These are phyloP conservation scores for Poeciliopsis presidionis DNA, from an alignment of 2,797 vertebrate species.

Conservation along the genomic window DNA sequence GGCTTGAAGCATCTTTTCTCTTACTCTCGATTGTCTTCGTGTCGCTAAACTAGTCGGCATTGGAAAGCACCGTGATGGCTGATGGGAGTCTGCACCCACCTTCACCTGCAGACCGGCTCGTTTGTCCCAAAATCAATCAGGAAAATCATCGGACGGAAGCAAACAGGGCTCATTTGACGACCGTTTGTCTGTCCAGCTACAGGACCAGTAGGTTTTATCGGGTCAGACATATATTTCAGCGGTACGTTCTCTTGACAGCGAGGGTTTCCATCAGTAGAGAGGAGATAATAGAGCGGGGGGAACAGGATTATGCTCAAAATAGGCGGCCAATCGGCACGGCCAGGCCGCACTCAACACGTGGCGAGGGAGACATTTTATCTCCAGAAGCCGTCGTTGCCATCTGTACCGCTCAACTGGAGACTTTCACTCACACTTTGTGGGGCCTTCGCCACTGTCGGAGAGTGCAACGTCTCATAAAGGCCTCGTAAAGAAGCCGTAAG, in stretches of 20 bases:
- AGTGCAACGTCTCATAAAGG: slow-evolving; percentile 44
- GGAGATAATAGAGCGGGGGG: neutral
- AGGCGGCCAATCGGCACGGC: neutral
- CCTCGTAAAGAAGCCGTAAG: slow-evolving; percentile 25
- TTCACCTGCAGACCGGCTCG: neutral
- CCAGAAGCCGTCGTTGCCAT: slow-evolving; percentile 1
- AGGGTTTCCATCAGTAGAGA: neutral
- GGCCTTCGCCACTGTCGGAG: slow-evolving; percentile 45
- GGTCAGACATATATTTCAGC: neutral
- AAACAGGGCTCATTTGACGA: neutral
- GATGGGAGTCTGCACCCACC: neutral
- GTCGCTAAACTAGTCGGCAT: neutral
- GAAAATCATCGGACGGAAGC: neutral
- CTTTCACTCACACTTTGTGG: slow-evolving; percentile 32
- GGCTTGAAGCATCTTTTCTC: neutral
- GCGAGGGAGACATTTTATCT: slow-evolving; percentile 9
- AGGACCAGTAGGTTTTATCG: neutral
- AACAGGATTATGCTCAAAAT: neutral
- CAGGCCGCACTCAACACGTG: neutral
- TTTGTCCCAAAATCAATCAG: neutral
- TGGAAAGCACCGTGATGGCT: neutral
- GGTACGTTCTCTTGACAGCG: neutral
- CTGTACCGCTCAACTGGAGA: slow-evolving; percentile 18
- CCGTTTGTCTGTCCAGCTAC: neutral
- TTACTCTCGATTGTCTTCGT: slow-evolving; percentile 20